phyloP scores from a whole-genome alignment of 2,797 vertebrate species.

The Paguma larvata region DNA sequence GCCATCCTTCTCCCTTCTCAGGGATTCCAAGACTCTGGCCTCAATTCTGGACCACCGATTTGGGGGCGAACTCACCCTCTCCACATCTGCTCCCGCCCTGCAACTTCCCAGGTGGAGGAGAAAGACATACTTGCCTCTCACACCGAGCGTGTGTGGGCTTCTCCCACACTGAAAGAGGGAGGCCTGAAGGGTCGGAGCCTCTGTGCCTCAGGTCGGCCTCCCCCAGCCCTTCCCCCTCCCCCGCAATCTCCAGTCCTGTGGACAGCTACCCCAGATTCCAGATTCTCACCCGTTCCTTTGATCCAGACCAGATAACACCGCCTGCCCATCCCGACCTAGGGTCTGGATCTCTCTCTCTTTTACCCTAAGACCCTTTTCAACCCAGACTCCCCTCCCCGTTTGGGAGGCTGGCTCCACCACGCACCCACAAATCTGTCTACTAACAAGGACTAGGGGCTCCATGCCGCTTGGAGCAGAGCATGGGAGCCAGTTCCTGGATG shows the following conservation, averaged over 20 bases:
- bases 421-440: background rate
- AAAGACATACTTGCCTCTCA: background rate
- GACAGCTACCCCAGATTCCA: background rate
- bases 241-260: background rate
- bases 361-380: conserved; percentile 1
- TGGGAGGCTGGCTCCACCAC: background rate
- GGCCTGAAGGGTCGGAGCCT: background rate
- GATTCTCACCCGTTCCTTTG: background rate
- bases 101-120: background rate
- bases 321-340: background rate
- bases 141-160: background rate
- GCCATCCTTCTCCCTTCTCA: background rate
- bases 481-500: conserved; percentile 86
- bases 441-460: background rate
- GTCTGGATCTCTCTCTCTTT: background rate
- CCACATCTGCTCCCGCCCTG: background rate
- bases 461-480: conserved; percentile 69
- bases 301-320: background rate
- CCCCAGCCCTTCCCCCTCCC: background rate
- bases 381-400: background rate
- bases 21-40: conserved; percentile 3
- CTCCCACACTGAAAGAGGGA: background rate
- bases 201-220: background rate
- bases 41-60: conserved; percentile 22
- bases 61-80: background rate